Conservation (phyloP, 1,140 invertebrate species). For the Drosophila prosaltans region DNA sequence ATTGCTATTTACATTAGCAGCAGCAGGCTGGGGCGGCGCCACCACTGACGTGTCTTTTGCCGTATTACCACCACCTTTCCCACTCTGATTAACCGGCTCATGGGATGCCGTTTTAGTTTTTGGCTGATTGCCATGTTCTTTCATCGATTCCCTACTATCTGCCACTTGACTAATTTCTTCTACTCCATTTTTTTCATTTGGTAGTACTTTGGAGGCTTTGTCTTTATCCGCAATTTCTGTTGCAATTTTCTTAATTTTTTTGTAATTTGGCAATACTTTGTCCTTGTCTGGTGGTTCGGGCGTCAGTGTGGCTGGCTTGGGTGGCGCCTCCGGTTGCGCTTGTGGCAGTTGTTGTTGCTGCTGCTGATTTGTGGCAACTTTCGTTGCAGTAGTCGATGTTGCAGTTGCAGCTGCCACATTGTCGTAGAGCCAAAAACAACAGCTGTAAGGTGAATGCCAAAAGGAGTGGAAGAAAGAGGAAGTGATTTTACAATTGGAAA, state of each 20-base stretch:
- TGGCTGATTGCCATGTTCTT: slow-evolving; percentile 56
- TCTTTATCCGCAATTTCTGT: slow-evolving; percentile 8
- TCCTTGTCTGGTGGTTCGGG: slow-evolving; percentile 19
- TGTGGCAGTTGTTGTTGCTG: slow-evolving; percentile 10
- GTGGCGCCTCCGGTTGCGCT: slow-evolving; percentile 23
- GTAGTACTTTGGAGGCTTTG: background rate
- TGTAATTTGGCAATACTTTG: slow-evolving; percentile 33
- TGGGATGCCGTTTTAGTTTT: slow-evolving; percentile 38
- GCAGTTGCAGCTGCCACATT: slow-evolving; percentile 67
- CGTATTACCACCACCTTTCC: slow-evolving; percentile 10
- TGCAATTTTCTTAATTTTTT: slow-evolving; percentile 33
- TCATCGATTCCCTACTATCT: slow-evolving; percentile 26
- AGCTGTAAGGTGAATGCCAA: slow-evolving; percentile 40
- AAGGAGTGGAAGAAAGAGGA: slow-evolving; percentile 11
- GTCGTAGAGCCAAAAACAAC: slow-evolving; percentile 75
- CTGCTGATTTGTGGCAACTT: slow-evolving; percentile 12
- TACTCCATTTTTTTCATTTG: slow-evolving; percentile 6
- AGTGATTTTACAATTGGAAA: background rate
- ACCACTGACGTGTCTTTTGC: slow-evolving; percentile 67
- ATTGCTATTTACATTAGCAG: slow-evolving; percentile 62
- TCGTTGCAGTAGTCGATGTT: slow-evolving; percentile 6
- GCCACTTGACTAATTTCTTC: slow-evolving; percentile 18
- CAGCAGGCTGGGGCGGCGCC: slow-evolving; percentile 17
- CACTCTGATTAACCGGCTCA: slow-evolving; percentile 3
- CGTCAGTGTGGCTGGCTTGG: slow-evolving; percentile 27